Evolutionary conservation across 2,113 vertebrate species (phyloP).

Genomic region (Calyptommatus sinebrachiatus): DNA sequence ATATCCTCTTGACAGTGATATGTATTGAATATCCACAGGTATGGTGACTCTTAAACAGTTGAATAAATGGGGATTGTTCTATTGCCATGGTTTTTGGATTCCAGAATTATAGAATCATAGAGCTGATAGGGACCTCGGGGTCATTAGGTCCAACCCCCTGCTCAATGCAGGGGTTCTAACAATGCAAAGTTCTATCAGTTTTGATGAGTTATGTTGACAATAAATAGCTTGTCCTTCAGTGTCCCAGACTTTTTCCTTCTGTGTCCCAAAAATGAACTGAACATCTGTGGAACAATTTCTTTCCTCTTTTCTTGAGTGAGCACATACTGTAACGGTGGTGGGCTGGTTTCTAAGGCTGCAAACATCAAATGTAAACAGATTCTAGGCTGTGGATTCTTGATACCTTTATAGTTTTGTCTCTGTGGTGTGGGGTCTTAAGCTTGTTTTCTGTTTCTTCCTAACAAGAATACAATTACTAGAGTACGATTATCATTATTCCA

Average conservation of each 20-base stretch:
- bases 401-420: neutral
- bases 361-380: no score
- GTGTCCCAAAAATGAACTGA: neutral
- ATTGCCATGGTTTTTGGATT: neutral
- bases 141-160: no score
- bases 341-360: no score
- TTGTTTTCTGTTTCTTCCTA: neutral
- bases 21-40: conserved; percentile 81
- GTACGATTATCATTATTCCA: no score
- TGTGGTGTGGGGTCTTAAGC: neutral
- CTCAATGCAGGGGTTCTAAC: no score
- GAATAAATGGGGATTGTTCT: neutral
- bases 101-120: neutral
- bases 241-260: neutral
- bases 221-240: neutral
- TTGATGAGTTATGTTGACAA: no score
- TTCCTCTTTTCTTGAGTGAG: neutral
- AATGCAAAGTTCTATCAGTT: no score
- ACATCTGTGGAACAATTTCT: neutral
- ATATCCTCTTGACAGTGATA: conserved; percentile 95
- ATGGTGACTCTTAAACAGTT: neutral
- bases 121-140: no score
- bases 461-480: neutral
- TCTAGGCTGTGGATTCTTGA: neutral
- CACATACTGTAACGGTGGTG: no score